Evolutionary conservation across 2,888 invertebrate species (phyloP).

Genomic region (Metopia argyrocephala): DNA sequence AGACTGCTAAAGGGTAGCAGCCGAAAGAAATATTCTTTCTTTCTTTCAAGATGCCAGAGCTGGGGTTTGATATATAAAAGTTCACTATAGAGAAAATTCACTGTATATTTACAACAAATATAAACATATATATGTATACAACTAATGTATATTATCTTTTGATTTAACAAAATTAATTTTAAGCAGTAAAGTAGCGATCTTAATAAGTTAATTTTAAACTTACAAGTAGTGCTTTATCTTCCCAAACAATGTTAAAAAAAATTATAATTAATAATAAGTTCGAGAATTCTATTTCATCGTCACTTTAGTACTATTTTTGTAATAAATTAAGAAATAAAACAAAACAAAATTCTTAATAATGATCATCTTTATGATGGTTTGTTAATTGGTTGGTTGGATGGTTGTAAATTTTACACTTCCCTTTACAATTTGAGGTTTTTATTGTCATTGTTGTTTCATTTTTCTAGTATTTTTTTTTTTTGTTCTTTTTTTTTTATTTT

Average conservation of each 20-base stretch:
- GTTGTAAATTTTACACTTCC: not conserved
- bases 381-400: not conserved
- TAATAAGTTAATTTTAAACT: not conserved
- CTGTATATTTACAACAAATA: not conserved
- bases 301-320: not conserved
- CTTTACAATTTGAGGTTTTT: not conserved
- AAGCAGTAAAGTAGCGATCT: conserved; percentile 19
- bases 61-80: too few species aligned
- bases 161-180: not conserved
- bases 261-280: too few species aligned
- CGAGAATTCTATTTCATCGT: not conserved
- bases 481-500: not conserved
- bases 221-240: too few species aligned
- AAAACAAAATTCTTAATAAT: not conserved
- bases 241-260: too few species aligned
- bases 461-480: not conserved
- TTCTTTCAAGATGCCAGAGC: too few species aligned
- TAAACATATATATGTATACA: not conserved
- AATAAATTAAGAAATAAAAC: not conserved
- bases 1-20: too few species aligned
- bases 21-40: too few species aligned
- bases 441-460: not conserved
- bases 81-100: not conserved
- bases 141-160: not conserved
- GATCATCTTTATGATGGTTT: not conserved